These are phyloP conservation scores for Cataglyphis hispanica DNA, from an alignment of 1,140 invertebrate genomes.

Conservation along the genomic window DNA sequence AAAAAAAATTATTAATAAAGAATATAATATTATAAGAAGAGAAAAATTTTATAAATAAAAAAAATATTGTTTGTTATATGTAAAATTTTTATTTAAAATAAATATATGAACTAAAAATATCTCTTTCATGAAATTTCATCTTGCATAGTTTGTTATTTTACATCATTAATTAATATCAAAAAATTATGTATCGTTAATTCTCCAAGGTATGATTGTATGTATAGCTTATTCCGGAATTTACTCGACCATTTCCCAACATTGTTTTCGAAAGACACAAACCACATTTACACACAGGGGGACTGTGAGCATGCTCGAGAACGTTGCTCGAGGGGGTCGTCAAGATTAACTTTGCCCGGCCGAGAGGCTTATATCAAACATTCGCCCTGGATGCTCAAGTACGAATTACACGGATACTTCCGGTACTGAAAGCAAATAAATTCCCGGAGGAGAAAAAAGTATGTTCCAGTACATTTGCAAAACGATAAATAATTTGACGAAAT, in stretches of 20 bases:
- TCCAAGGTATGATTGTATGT: slow-evolving; percentile 13
- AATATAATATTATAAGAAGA: neutral
- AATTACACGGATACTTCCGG: slow-evolving; percentile 46
- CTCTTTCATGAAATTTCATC: neutral
- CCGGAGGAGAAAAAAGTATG: neutral
- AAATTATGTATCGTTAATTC: neutral
- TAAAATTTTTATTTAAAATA: neutral
- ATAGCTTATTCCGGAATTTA: slow-evolving; percentile 33
- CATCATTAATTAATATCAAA: neutral
- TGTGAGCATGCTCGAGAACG: slow-evolving; percentile 27
- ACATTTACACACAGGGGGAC: slow-evolving; percentile 46
- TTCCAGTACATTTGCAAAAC: neutral
- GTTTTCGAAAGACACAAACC: slow-evolving; percentile 56
- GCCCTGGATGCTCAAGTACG: slow-evolving; percentile 12
- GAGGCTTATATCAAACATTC: slow-evolving; percentile 58
- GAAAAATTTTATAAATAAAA: neutral
- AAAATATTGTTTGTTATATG: neutral
- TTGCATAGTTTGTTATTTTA: neutral
- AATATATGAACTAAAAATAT: neutral
- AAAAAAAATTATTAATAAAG: slow-evolving; percentile 1
- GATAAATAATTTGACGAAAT: slow-evolving; percentile 10
- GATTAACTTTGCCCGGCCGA: slow-evolving; percentile 42
- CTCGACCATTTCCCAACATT: slow-evolving; percentile 38
- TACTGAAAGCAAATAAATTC: neutral
- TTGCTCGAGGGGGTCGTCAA: slow-evolving; percentile 56